Evolutionary conservation across 37 sponge, comb jelly and placozoan genomes (phyloP), one percentile per base, ranked within the genome.

Genomic region (Cliona cf. orientalis): DNA sequence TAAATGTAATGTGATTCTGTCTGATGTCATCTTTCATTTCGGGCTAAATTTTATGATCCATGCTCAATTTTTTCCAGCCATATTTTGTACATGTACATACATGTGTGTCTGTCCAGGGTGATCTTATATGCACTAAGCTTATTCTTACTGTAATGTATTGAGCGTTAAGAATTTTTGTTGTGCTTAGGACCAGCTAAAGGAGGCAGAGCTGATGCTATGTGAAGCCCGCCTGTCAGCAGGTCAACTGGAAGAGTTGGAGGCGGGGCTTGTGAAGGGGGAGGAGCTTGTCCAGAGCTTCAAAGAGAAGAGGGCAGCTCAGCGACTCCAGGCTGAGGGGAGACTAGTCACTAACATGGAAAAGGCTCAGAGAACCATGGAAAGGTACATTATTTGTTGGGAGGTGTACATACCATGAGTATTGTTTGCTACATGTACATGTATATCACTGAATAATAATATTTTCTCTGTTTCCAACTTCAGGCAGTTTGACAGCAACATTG

Each of bases 281-380:
- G 36, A 4, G 26, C 35, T 44, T 3, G 11, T 23, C 36, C 59
- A 75, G 67, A n/a, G 28, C 25, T 40, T 53, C 58, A 84, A 75
- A 25, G 31, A 66, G 0, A 63, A 19, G 31, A 36, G 66, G 46
- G 75, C 67, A 17, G 23, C 53, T 12, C 41, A 73, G 55, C 44
- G 84, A 3, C 36, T 75, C 19, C 68, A 84, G 68, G 36, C 53
- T 2, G 55, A 84, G 66, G 46, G 37, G 5, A 61, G 58, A 44
- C 29, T 75, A 33, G 21, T 73, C 29, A 38, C 69, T 14, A 65
- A 84, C n/a, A 34, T 58, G 19, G 39, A 74, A 55, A 46, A 55
- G 9, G 25, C 21, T 49, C 42, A 38, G 22, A 62, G 22, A 33
- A 22, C 67, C 1, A 46, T 46, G 36, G 84, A 84, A 37, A 84